These are phyloP conservation scores for Micronisus gabar DNA, from an alignment of 2,113 vertebrate genomes.

Conservation along the genomic window DNA sequence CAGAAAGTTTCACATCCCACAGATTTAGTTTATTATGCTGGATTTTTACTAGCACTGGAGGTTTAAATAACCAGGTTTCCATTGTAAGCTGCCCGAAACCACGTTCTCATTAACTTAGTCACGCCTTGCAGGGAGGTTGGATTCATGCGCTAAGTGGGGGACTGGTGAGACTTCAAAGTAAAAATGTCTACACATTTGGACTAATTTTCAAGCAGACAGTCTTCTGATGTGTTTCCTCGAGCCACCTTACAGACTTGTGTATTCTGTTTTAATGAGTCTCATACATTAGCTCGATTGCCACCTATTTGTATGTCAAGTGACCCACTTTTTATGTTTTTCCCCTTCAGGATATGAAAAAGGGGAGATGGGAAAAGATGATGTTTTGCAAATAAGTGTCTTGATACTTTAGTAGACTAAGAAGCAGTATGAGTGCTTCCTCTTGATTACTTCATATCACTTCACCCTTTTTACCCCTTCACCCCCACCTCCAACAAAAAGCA, in stretches of 20 bases:
- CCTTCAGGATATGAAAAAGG: neutral
- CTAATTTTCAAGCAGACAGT: neutral
- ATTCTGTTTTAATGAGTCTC: neutral
- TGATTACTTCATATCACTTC: neutral
- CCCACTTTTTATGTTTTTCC: neutral
- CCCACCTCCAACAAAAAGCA: neutral
- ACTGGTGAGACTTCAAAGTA: neutral
- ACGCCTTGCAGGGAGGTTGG: accelerated
- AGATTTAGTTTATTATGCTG: neutral
- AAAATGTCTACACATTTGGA: neutral
- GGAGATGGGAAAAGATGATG: neutral
- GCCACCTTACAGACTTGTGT: neutral
- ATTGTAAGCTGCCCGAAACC: neutral
- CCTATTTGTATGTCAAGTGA: neutral
- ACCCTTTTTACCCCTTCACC: neutral
- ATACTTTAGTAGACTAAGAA: neutral
- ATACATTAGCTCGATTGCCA: neutral
- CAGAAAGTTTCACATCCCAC: neutral
- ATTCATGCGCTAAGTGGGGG: neutral
- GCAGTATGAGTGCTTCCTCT: neutral
- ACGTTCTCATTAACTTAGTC: neutral
- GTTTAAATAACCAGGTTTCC: neutral
- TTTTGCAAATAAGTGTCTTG: neutral
- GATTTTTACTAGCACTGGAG: neutral
- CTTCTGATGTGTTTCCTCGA: neutral